Percentiles rank a stretch among this genome's conserved stretches.
Evolutionary conservation across 2,888 invertebrate genomes (phyloP).

Genomic region (Poecilobothrus nobilitatus): DNA sequence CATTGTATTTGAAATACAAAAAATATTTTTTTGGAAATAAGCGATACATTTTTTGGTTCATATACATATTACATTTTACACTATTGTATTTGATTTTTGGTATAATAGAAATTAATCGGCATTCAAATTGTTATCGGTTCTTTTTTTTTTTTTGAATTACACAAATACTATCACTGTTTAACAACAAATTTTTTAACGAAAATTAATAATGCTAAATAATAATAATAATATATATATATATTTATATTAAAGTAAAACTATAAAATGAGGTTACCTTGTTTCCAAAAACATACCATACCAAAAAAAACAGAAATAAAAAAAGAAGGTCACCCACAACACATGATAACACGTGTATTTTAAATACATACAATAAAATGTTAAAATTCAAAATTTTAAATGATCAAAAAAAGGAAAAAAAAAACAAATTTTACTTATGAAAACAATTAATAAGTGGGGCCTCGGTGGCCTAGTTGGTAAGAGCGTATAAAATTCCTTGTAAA

Average conservation of each 20-base stretch:
- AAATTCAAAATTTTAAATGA: too few relatives aligned
- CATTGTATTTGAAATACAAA: too few relatives aligned
- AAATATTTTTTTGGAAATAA: background rate
- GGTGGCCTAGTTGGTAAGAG: too few relatives aligned
- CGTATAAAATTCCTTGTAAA: too few relatives aligned
- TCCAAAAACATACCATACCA: background rate
- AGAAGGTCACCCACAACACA: slow-evolving; percentile 33
- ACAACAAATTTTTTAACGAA: background rate
- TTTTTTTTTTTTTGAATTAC: too few relatives aligned
- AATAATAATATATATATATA: slow-evolving; percentile 6
- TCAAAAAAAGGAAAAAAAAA: too few relatives aligned
- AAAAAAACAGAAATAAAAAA: background rate
- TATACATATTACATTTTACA: too few relatives aligned
- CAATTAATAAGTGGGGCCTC: too few relatives aligned
- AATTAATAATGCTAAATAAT: slow-evolving; percentile 14
- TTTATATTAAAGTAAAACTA: slow-evolving; percentile 6
- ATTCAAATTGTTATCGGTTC: slow-evolving; percentile 9
- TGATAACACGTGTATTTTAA: too few relatives aligned
- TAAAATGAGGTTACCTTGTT: slow-evolving; percentile 8
- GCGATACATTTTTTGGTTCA: background rate
- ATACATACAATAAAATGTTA: too few relatives aligned
- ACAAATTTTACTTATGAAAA: too few relatives aligned
- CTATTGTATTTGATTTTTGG: slow-evolving; percentile 21
- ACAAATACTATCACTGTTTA: too few relatives aligned
- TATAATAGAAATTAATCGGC: slow-evolving; percentile 4